Percentiles rank a stretch among this genome's conserved stretches.
These are phyloP conservation scores for Aphis craccivora DNA, from an alignment of 1,140 invertebrate species.

Conservation along the genomic window DNA sequence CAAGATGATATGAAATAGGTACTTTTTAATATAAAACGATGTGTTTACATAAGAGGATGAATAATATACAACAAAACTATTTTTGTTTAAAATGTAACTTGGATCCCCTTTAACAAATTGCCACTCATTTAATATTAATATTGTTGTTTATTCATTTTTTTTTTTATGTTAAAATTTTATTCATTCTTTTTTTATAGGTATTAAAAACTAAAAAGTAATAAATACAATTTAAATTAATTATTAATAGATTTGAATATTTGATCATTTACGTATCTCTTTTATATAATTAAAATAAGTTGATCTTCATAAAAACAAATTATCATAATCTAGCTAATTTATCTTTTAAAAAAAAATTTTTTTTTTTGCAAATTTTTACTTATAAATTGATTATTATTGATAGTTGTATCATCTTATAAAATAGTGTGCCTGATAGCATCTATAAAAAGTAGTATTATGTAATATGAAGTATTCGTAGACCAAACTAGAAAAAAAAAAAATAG, in stretches of 20 bases:
- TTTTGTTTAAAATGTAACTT: too few species aligned
- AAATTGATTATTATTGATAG: not conserved
- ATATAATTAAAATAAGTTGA: not conserved
- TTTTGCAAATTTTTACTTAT: not conserved
- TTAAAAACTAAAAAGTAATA: not conserved
- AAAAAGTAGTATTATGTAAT: not conserved
- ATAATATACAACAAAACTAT: too few species aligned
- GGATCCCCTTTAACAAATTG: too few species aligned
- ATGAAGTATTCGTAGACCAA: not conserved
- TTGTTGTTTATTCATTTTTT: not conserved
- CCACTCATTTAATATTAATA: too few species aligned
- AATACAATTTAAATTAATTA: not conserved
- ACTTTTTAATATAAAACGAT: too few species aligned
- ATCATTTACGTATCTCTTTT: not conserved
- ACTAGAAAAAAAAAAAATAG: not conserved
- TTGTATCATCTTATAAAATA: not conserved
- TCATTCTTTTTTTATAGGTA: not conserved
- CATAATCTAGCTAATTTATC: too few species aligned
- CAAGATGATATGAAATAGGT: too few species aligned
- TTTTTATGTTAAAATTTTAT: not conserved
- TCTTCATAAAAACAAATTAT: too few species aligned
- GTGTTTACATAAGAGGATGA: too few species aligned
- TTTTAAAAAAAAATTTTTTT: too few species aligned
- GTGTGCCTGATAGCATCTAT: not conserved
- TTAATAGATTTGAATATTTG: not conserved